phyloP scores from a whole-genome alignment of 2,113 vertebrate genomes.

The Toxotes chatareus region DNA sequence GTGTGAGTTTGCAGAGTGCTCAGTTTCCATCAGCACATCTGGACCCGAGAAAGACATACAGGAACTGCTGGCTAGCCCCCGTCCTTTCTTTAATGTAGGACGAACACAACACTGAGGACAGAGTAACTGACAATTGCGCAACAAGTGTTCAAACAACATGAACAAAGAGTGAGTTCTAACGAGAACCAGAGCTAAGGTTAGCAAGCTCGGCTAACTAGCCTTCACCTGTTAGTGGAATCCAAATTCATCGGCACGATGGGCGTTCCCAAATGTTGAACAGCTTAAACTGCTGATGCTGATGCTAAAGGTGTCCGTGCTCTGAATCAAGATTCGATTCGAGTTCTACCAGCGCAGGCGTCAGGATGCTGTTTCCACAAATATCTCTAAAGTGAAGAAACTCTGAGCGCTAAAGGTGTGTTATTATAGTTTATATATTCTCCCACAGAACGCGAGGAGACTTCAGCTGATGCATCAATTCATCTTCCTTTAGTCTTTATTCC shows the following conservation, averaged over 20 bases:
- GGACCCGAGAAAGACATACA: neutral
- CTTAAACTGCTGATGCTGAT: neutral
- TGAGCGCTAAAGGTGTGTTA: neutral
- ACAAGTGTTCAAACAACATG: neutral
- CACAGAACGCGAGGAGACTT: neutral
- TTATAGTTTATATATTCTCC: neutral
- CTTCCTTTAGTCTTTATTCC: conserved; percentile 21
- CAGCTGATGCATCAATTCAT: neutral
- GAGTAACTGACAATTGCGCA: neutral
- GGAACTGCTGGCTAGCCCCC: no score
- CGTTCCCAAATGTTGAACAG: no score
- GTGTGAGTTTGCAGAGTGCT: neutral
- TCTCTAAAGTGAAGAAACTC: neutral
- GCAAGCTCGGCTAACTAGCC: neutral
- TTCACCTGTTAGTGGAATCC: neutral
- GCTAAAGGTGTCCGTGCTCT: no score
- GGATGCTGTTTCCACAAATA: neutral
- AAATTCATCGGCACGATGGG: neutral
- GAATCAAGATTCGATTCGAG: no score
- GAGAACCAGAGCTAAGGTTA: neutral
- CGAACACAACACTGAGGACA: neutral
- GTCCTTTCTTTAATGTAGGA: neutral
- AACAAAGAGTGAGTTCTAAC: neutral
- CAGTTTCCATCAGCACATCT: neutral
- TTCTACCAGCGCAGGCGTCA: no score